Evolutionary conservation across 2,113 vertebrate genomes (phyloP).

Genomic region (Hippopotamus amphibius): DNA sequence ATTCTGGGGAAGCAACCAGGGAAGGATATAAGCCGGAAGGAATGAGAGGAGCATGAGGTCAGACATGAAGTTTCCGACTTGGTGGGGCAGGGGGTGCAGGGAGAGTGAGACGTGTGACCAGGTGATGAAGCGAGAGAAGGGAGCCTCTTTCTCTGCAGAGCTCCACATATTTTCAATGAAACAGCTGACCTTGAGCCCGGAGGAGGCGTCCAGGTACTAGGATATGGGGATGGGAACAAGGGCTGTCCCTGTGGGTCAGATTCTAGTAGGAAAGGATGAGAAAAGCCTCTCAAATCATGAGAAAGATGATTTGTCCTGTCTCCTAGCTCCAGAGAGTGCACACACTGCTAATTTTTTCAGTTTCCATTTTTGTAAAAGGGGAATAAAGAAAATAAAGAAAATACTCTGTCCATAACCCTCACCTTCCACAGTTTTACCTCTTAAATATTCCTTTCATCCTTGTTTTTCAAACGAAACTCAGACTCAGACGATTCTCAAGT

Average conservation of each 20-base stretch:
- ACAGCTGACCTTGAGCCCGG: background rate
- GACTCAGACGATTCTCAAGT: background rate
- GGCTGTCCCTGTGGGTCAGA: background rate
- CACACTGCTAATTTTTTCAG: background rate
- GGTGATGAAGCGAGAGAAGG: background rate
- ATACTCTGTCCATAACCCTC: background rate
- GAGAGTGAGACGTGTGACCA: background rate
- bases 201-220: background rate
- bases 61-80: conserved; percentile 30
- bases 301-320: background rate
- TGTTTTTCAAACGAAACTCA: background rate
- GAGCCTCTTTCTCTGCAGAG: background rate
- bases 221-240: background rate
- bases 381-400: background rate
- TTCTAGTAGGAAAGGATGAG: background rate
- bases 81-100: fast-evolving
- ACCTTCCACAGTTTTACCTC: background rate
- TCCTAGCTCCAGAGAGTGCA: background rate
- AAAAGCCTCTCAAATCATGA: background rate
- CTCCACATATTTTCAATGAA: background rate
- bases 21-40: background rate
- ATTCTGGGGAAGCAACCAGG: conserved; percentile 4
- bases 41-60: background rate
- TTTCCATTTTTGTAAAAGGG: background rate
- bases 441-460: background rate